Conservation (phyloP, 2,888 invertebrate species). For the Empis livida region DNA sequence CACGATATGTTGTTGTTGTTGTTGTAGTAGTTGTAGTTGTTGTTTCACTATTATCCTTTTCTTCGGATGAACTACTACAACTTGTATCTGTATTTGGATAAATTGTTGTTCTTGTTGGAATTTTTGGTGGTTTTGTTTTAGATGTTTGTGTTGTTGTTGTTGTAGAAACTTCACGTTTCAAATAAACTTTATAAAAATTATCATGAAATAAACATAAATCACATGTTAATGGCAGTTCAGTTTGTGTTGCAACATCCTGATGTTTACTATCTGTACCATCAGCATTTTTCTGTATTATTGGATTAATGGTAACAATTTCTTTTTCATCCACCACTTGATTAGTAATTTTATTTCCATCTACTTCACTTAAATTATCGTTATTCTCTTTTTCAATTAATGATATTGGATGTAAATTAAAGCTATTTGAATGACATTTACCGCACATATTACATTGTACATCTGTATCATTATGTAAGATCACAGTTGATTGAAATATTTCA, state of each 20-base stretch:
- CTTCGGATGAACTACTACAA: slow-evolving; percentile 11
- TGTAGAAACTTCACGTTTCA: slow-evolving; percentile 33
- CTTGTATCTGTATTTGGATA: slow-evolving; percentile 13
- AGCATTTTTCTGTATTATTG: neutral
- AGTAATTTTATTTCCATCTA: neutral
- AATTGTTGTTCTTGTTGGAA: slow-evolving; percentile 6
- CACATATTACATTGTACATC: slow-evolving; percentile 12
- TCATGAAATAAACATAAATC: slow-evolving; percentile 33
- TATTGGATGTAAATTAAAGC: neutral
- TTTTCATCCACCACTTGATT: neutral
- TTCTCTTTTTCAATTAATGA: neutral
- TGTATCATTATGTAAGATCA: slow-evolving; percentile 7
- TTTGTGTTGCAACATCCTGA: slow-evolving; percentile 31
- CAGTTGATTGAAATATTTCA: neutral
- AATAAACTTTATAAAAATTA: slow-evolving; percentile 32
- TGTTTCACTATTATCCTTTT: slow-evolving; percentile 24
- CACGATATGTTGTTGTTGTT: slow-evolving; percentile 30
- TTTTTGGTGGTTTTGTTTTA: slow-evolving; percentile 20
- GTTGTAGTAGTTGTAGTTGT: slow-evolving; percentile 33
- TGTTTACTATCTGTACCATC: slow-evolving; percentile 2
- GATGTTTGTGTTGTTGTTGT: slow-evolving; percentile 33
- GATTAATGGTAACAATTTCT: neutral
- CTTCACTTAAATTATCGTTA: neutral
- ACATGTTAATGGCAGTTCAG: slow-evolving; percentile 30
- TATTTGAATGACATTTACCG: slow-evolving; percentile 10